Evolutionary conservation across 1,140 invertebrate genomes (phyloP), one percentile per base, ranked within the genome.

Genomic region (Drosophila arawakana): DNA sequence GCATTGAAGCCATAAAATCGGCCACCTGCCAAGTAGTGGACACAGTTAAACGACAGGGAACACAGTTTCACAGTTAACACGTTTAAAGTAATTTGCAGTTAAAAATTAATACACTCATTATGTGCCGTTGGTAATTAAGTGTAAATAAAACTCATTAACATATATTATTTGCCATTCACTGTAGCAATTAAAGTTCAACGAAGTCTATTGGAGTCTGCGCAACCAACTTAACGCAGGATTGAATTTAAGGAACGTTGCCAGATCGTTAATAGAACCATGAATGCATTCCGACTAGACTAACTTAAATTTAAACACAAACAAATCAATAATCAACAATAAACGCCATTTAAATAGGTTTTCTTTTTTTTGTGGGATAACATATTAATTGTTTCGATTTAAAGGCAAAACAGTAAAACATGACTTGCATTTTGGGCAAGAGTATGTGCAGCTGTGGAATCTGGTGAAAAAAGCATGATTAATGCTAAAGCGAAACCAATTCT

Each of bases 401-500:
- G 52, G 39, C 55, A 58, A 43, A 25, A 1, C 43, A 11, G 21
- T 76, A 41, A 30, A 9, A 39, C 52, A 30, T 58, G 37, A 58
- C 57, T 15, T 35, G 58, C 46, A 59, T 47, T 39, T 37, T n/a
- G 35, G 30, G 18, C 34, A n/a, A 41, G 49, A 59, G 10, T 55
- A 39, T 74, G 11, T 63, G 41, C 58, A 62, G 43, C 49, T 77
- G 59, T 35, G 13, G 10, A 34, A 47, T 34, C 37, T 58, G 43
- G 25, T 18, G 43, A 58, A 58, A 60, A 75, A 58, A 49, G 25
- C 39, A 67, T 71, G 71, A 78, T 79, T 63, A 55, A 73, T 67
- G 49, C 44, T 41, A 65, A 67, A 65, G 55, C 62, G 59, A 67
- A 10, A 54, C 49, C 30, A 34, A 82, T 81, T 83, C 83, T 59